These are phyloP conservation scores for Chironomus tentans DNA, from an alignment of 2,888 invertebrate genomes.

Conservation along the genomic window DNA sequence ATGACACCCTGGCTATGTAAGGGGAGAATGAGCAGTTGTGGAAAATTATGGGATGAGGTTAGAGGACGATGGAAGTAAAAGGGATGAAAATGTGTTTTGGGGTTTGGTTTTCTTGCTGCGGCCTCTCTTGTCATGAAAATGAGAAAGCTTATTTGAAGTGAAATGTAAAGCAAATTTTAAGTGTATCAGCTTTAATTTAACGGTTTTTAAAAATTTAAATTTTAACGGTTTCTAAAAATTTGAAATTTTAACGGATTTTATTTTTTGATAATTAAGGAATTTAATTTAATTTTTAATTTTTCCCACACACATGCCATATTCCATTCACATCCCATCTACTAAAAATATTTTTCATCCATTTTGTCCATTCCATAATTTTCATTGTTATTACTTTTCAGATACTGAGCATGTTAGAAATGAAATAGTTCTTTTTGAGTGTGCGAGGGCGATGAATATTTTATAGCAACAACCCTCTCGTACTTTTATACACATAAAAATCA, in stretches of 20 bases:
- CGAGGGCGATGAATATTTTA: neutral
- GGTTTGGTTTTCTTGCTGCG: neutral
- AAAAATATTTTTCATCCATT: neutral
- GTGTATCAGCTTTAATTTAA: too few relatives aligned
- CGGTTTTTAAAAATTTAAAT: too few relatives aligned
- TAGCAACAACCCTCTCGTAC: neutral
- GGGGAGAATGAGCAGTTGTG: neutral
- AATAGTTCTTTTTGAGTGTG: neutral
- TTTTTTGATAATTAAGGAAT: too few relatives aligned
- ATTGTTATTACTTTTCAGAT: neutral
- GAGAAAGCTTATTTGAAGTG: too few relatives aligned
- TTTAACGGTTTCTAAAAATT: too few relatives aligned
- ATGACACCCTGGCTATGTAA: neutral
- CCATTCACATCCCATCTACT: neutral
- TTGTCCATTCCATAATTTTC: constrained; percentile 1
- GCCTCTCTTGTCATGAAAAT: too few relatives aligned
- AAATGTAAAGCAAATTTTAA: too few relatives aligned
- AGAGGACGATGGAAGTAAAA: neutral
- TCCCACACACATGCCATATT: too few relatives aligned
- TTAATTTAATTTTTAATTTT: too few relatives aligned
- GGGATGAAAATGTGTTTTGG: neutral
- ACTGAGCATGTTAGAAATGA: neutral
- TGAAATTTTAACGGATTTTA: too few relatives aligned
- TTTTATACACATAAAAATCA: neutral
- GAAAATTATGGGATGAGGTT: neutral